These are phyloP conservation scores for Neomorphus geoffroyi DNA, from an alignment of 2,797 vertebrate genomes.

Conservation along the genomic window DNA sequence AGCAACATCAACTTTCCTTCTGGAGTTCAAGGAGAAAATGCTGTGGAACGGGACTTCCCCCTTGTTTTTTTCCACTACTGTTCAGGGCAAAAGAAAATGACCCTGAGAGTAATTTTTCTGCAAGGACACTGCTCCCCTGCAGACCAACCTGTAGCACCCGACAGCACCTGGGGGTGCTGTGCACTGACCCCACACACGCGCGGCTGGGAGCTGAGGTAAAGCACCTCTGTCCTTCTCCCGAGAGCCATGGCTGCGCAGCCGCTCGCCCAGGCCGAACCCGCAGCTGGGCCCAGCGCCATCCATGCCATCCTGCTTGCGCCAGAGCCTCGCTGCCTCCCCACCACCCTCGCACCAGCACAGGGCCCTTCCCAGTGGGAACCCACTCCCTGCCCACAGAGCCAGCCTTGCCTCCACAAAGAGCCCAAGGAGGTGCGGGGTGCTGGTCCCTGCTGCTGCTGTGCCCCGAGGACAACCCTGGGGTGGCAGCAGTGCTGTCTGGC, in stretches of 20 bases:
- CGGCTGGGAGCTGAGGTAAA: background rate
- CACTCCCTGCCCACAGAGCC: rapidly evolving
- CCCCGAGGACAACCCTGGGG: rapidly evolving
- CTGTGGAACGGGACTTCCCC: constrained; percentile 3
- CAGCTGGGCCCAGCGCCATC: rapidly evolving
- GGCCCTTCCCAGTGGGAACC: background rate
- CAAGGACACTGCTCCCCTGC: background rate
- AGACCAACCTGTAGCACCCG: background rate
- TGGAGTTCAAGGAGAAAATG: constrained; percentile 47
- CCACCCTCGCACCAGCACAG: rapidly evolving
- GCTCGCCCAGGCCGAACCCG: background rate
- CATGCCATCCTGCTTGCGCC: rapidly evolving
- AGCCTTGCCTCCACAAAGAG: background rate
- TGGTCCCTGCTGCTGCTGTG: background rate
- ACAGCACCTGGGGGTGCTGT: rapidly evolving
- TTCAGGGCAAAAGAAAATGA: background rate
- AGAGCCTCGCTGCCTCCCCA: rapidly evolving
- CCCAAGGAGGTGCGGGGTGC: rapidly evolving
- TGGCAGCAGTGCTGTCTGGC: background rate
- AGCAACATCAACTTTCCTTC: background rate
- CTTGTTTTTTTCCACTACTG: background rate
- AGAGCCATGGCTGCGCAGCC: no score
- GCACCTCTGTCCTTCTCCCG: background rate
- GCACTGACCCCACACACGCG: background rate
- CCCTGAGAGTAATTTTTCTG: background rate